These are phyloP conservation scores for Cephus pygmeus DNA, from an alignment of 2,888 invertebrate species.

Conservation along the genomic window DNA sequence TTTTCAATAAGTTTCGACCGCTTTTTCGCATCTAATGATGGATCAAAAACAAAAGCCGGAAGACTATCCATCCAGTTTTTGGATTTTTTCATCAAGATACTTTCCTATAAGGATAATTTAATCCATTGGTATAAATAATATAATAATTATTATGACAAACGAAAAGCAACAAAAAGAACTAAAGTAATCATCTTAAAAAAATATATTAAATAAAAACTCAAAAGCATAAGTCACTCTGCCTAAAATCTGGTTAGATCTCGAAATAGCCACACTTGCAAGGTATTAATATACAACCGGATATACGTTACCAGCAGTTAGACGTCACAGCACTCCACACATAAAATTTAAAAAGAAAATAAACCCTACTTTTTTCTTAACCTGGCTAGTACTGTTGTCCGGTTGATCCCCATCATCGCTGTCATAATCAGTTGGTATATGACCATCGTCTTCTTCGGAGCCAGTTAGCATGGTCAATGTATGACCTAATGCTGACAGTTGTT, in stretches of 20 bases:
- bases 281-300: neutral
- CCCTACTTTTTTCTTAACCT: slow-evolving; percentile 63
- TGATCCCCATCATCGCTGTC: slow-evolving; percentile 84
- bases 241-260: neutral
- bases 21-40: slow-evolving; percentile 81
- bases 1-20: slow-evolving; percentile 94
- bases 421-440: slow-evolving; percentile 74
- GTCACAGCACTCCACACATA: slow-evolving; percentile 14
- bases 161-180: neutral
- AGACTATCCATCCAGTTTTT: slow-evolving; percentile 80
- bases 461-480: slow-evolving; percentile 96
- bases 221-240: neutral
- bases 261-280: neutral
- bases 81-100: slow-evolving; percentile 73
- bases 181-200: neutral
- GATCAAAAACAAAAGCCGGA: slow-evolving; percentile 87
- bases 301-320: neutral
- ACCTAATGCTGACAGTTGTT: slow-evolving; percentile 92
- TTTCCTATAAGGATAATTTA: slow-evolving; percentile 69
- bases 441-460: slow-evolving; percentile 88
- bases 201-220: neutral
- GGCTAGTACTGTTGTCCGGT: slow-evolving; percentile 68
- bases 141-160: neutral
- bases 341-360: slow-evolving; percentile 36
- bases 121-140: neutral